These are phyloP conservation scores for Lasioglossum villosulum DNA, from an alignment of 2,888 invertebrate genomes.

Conservation along the genomic window DNA sequence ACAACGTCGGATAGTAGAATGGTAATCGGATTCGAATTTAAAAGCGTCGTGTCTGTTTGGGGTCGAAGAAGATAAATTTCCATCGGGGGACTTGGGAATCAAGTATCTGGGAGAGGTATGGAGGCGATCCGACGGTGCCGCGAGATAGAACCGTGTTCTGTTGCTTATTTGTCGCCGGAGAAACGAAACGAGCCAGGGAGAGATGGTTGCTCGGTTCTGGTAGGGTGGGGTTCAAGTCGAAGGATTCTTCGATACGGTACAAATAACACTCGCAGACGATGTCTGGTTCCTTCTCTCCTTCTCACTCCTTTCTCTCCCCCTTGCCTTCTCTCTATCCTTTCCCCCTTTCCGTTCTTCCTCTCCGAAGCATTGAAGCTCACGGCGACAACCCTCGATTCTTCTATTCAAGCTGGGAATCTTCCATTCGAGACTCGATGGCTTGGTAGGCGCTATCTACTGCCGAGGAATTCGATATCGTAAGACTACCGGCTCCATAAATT, in stretches of 20 bases:
- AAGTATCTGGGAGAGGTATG: constrained; percentile 70
- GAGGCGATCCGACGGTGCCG: constrained; percentile 61
- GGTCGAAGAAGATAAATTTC: constrained; percentile 74
- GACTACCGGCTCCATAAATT: constrained; percentile 11
- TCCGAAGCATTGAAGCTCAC: constrained; percentile 53
- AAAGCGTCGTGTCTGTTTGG: constrained; percentile 50
- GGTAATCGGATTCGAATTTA: constrained; percentile 68
- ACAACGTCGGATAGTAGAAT: constrained; percentile 41
- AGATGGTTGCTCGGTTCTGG: constrained; percentile 61
- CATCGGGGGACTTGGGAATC: constrained; percentile 65
- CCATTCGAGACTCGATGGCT: constrained; percentile 71
- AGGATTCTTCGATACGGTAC: constrained; percentile 72
- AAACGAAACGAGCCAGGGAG: constrained; percentile 75
- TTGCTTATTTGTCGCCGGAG: constrained; percentile 78
- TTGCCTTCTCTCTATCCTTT: constrained; percentile 14
- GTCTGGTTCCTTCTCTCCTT: constrained; percentile 36
- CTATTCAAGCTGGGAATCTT: constrained; percentile 53
- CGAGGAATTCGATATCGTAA: constrained; percentile 40
- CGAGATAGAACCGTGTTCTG: constrained; percentile 72
- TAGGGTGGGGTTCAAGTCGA: constrained; percentile 44
- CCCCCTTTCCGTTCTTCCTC: background rate
- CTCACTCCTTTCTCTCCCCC: background rate
- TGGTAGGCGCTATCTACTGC: constrained; percentile 66
- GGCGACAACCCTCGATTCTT: constrained; percentile 60
- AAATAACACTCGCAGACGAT: constrained; percentile 74